Base-by-base conservation (phyloP, 2,888 invertebrate genomes). In the Monoplex corrugatus region DNA sequence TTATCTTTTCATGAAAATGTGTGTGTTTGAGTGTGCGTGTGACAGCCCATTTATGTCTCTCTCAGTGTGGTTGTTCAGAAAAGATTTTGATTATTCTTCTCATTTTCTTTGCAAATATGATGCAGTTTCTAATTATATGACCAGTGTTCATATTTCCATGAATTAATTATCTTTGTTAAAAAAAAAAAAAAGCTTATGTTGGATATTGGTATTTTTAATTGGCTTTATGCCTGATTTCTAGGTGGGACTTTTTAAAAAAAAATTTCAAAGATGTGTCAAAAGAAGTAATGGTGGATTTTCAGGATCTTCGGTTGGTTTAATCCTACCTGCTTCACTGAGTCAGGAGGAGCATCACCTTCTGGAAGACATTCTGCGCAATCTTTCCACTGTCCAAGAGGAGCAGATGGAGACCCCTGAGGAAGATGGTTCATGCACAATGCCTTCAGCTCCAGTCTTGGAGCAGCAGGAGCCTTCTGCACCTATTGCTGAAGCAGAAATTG, bases 381-480 rank as follows among this genome's bases (percentile, higher is more conserved):
- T 80, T 10, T 45, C 87, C 19, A 80, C 78, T 8, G 45, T 87
- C 35, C 87, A 87, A 28, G 80, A 87, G 44, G 80, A 87, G 57
- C 78, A 45, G 68, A 32, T 32, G 23, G 23, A 68, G 43, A 80
- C 43, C 35, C 32, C 32, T 0, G 8, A 23, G 16, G 40, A 50
- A 8, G 80, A 50, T 28, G 83, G 80, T 13, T 87, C 87, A 38
- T 5, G 68, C n/a, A 32, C 72, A 10, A 32, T 82, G 63, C 90
- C 90, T 10, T 50, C 87, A 40, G 87, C 80, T 50, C 87, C 90
- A 19, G 10, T 8, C 8, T 13, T n/a, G 44, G 85, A 45, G 2
- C 50, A 87, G 45, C n/a, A n/a, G 87, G 28, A 91, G 90, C 68
- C 87, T 43, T 38, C 90, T 40, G 82, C 43, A 6, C 32, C 63